Conservation (phyloP, 2,888 invertebrate species). For the Buathra laborator region DNA sequence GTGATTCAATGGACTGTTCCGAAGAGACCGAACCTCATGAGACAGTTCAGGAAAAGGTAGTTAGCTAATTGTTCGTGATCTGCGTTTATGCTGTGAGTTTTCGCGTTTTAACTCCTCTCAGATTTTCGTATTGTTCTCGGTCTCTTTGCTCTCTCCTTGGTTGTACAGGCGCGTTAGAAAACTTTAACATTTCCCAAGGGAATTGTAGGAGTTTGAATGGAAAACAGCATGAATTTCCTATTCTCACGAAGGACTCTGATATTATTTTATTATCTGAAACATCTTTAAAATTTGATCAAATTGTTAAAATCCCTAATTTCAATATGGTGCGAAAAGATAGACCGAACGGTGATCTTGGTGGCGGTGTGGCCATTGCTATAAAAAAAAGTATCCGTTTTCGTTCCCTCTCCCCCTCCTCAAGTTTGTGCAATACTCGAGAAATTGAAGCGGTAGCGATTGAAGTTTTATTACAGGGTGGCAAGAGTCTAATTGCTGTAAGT, state of each 20-base stretch:
- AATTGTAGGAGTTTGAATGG: conserved; percentile 5
- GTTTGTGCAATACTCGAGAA: background rate
- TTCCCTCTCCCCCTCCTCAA: background rate
- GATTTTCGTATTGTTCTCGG: background rate
- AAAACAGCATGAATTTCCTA: background rate
- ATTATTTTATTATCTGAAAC: background rate
- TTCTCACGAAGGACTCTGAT: background rate
- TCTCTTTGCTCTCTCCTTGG: background rate
- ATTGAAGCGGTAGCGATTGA: conserved; percentile 15
- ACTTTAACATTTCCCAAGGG: background rate
- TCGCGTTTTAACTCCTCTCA: conserved; percentile 8
- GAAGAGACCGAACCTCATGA: background rate
- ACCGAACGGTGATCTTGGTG: background rate
- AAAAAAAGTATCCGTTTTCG: background rate
- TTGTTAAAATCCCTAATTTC: background rate
- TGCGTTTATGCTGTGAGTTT: background rate
- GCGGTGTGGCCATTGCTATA: background rate
- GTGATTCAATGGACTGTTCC: background rate
- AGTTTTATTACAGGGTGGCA: background rate
- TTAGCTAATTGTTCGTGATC: background rate
- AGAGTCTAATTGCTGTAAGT: background rate
- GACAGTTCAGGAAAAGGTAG: background rate
- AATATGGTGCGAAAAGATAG: background rate
- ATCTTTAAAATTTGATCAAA: background rate
- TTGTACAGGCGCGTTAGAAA: background rate